Percentiles rank a stretch among this genome's conserved stretches.
Evolutionary conservation across 2,797 vertebrate genomes (phyloP).

Genomic region (Anguilla megastoma): DNA sequence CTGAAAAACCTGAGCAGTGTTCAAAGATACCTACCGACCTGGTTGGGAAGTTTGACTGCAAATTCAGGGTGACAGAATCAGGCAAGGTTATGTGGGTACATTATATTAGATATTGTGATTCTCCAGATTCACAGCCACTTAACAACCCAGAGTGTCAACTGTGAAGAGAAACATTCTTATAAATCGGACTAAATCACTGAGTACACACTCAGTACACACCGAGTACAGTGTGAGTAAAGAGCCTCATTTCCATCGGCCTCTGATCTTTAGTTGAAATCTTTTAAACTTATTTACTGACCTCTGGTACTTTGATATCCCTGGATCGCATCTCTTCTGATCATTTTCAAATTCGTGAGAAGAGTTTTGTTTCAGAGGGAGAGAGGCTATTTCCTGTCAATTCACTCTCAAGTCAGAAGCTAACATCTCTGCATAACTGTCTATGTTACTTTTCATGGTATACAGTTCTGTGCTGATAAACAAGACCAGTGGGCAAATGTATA

Average conservation of each 20-base stretch:
- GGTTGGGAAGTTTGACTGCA: conserved; percentile 38
- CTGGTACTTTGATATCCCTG: neutral
- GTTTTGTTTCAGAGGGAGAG: neutral
- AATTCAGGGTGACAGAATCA: conserved; percentile 51
- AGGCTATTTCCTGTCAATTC: neutral
- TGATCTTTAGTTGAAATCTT: neutral
- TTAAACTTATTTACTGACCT: neutral
- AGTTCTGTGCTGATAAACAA: neutral
- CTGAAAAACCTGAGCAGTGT: conserved; percentile 67
- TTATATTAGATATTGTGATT: conserved; percentile 44
- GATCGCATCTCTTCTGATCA: neutral
- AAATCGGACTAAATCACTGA: neutral
- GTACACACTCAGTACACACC: neutral
- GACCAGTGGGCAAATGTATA: neutral
- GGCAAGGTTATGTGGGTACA: conserved; percentile 33
- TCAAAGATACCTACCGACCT: conserved; percentile 50
- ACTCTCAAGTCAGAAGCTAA: neutral
- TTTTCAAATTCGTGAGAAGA: neutral
- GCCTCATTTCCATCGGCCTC: neutral
- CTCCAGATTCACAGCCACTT: neutral
- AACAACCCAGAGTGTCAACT: neutral
- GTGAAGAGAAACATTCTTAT: neutral
- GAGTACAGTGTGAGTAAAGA: neutral
- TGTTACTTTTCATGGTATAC: neutral
- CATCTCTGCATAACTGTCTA: neutral